These are phyloP conservation scores for Acleris emargana DNA, from an alignment of 2,888 invertebrate species.

Conservation along the genomic window DNA sequence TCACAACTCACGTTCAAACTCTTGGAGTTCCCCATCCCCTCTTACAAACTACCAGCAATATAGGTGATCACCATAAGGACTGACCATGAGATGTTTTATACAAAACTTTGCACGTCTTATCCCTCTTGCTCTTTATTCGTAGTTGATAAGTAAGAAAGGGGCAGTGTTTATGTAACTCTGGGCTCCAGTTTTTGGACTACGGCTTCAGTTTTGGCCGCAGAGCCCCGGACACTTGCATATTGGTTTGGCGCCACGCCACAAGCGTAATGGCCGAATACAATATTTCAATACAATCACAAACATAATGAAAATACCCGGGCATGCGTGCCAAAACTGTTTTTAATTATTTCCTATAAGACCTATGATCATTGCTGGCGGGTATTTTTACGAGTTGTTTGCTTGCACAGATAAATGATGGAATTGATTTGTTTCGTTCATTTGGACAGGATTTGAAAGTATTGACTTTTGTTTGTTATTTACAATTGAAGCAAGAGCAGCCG, in stretches of 20 bases:
- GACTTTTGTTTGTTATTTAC: too few relatives aligned
- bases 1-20: conserved; percentile 27
- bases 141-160: too few relatives aligned
- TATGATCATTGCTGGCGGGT: conserved; percentile 6
- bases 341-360: conserved; percentile 33
- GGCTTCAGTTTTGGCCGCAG: conserved; percentile 1
- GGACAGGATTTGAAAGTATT: too few relatives aligned
- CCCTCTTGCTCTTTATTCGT: too few relatives aligned
- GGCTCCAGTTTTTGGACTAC: too few relatives aligned
- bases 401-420: background rate
- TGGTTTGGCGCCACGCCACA: conserved; percentile 35
- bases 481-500: too few relatives aligned
- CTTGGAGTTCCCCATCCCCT: conserved; percentile 26
- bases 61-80: conserved; percentile 25
- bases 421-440: too few relatives aligned
- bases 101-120: too few relatives aligned
- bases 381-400: background rate
- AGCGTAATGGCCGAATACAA: conserved; percentile 31
- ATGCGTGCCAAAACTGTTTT: conserved; percentile 35
- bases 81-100: too few relatives aligned
- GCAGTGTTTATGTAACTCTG: too few relatives aligned
- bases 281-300: conserved; percentile 37
- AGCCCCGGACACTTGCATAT: conserved; percentile 35
- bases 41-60: conserved; percentile 33
- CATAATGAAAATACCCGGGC: conserved; percentile 33